Conservation (phyloP, 2,113 vertebrate genomes). For the Salvelinus alpinus region DNA sequence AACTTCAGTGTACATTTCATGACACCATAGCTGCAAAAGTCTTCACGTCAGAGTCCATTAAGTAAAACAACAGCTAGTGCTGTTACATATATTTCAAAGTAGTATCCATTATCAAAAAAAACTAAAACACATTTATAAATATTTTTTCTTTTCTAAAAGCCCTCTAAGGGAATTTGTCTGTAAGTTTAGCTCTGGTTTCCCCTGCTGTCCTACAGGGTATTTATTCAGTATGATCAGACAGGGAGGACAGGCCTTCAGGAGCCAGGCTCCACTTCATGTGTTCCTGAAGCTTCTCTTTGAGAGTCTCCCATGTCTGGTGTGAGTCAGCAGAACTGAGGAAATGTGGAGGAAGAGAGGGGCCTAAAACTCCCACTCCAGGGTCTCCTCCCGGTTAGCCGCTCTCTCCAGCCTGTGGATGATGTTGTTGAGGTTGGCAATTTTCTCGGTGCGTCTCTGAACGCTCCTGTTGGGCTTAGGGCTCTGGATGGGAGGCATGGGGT, state of each 20-base stretch:
- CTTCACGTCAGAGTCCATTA: conserved; percentile 86
- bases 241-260: conserved; percentile 43
- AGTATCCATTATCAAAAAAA: conserved; percentile 96
- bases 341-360: conserved; percentile 6
- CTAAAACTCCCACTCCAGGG: conserved; percentile 97
- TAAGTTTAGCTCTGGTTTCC: conserved; percentile 41
- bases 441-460: conserved; percentile 92
- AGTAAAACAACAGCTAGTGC: conserved; percentile 94
- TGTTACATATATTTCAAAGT: conserved; percentile 95
- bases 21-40: conserved; percentile 91
- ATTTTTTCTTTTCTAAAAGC: conserved; percentile 84
- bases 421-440: conserved; percentile 99
- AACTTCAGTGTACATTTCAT: conserved; percentile 93
- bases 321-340: conserved; percentile 31
- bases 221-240: conserved; percentile 15
- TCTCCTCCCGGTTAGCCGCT: conserved; percentile 93
- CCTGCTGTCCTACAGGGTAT: conserved; percentile 34
- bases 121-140: conserved; percentile 96
- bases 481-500: conserved; percentile 68
- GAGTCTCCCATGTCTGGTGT: conserved; percentile 38
- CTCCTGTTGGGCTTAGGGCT: conserved; percentile 84
- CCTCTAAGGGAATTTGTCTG: conserved; percentile 64
- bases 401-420: conserved; percentile 96
- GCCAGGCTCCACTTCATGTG: conserved; percentile 50
- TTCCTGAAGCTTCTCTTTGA: conserved; percentile 46